Conservation (phyloP, 2,888 invertebrate genomes). For the Bhutanitis thaidina region DNA sequence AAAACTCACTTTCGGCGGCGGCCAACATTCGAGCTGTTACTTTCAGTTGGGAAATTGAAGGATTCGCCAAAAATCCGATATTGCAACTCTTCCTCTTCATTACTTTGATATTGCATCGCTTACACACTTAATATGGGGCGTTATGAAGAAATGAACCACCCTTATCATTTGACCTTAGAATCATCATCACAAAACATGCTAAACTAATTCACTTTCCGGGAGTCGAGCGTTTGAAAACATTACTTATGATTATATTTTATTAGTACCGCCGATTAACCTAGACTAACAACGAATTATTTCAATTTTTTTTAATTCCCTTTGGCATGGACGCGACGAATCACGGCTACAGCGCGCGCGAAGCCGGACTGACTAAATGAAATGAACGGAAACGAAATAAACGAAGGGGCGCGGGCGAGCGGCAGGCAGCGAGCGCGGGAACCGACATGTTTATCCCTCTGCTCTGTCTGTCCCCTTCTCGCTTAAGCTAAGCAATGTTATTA, state of each 20-base stretch:
- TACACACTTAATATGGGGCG: constrained; percentile 55
- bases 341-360: constrained; percentile 59
- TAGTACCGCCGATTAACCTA: constrained; percentile 29
- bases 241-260: constrained; percentile 7
- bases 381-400: constrained; percentile 23
- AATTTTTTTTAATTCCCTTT: constrained; percentile 27
- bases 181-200: constrained; percentile 56
- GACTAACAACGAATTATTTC: constrained; percentile 23
- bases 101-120: constrained; percentile 77
- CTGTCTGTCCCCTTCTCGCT: constrained; percentile 28
- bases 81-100: constrained; percentile 73
- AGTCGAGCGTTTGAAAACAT: constrained; percentile 14
- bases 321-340: constrained; percentile 41
- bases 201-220: constrained; percentile 25
- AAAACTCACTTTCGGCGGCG: constrained; percentile 65
- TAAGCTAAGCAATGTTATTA: constrained; percentile 30
- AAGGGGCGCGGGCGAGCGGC: constrained; percentile 9
- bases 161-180: constrained; percentile 59
- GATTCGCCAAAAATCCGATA: constrained; percentile 77
- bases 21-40: constrained; percentile 32
- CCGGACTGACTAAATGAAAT: constrained; percentile 51
- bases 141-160: constrained; percentile 63
- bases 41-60: constrained; percentile 61
- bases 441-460: constrained; percentile 35
- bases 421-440: constrained; percentile 35